phyloP scores from a whole-genome alignment of 2,888 invertebrate species.

The Girardia tigrina region DNA sequence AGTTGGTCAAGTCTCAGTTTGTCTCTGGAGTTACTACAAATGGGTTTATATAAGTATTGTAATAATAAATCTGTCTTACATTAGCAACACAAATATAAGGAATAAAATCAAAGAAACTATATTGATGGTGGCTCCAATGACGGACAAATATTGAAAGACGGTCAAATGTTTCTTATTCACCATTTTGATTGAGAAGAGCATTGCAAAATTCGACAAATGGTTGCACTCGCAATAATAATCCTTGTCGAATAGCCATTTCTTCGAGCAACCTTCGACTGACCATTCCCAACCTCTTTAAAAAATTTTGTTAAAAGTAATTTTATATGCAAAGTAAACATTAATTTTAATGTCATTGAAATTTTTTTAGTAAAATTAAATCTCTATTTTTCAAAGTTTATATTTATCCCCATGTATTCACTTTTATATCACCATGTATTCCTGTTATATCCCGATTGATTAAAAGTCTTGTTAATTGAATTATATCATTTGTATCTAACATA shows the following conservation, averaged over 20 bases:
- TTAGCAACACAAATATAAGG: neutral
- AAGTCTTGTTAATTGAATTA: too few relatives aligned
- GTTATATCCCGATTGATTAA: too few relatives aligned
- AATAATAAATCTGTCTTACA: neutral
- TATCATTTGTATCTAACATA: too few relatives aligned
- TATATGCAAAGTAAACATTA: too few relatives aligned
- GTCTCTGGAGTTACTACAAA: slow-evolving; percentile 7
- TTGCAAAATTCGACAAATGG: neutral
- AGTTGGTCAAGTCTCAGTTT: slow-evolving; percentile 2
- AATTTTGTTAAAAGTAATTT: too few relatives aligned
- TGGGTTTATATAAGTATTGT: too few relatives aligned
- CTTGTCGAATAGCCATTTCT: neutral
- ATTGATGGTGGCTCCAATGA: neutral
- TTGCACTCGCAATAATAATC: neutral
- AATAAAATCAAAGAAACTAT: neutral
- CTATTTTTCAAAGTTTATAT: too few relatives aligned
- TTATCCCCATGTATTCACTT: too few relatives aligned
- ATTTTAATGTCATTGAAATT: too few relatives aligned
- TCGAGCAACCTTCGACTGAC: neutral
- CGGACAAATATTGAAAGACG: neutral
- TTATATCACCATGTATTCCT: too few relatives aligned
- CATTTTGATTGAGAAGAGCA: neutral
- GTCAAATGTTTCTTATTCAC: neutral
- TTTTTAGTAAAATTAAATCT: too few relatives aligned
- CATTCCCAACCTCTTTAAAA: neutral